phyloP scores from a whole-genome alignment of 2,888 invertebrate genomes.

The Synergus gifuensis region DNA sequence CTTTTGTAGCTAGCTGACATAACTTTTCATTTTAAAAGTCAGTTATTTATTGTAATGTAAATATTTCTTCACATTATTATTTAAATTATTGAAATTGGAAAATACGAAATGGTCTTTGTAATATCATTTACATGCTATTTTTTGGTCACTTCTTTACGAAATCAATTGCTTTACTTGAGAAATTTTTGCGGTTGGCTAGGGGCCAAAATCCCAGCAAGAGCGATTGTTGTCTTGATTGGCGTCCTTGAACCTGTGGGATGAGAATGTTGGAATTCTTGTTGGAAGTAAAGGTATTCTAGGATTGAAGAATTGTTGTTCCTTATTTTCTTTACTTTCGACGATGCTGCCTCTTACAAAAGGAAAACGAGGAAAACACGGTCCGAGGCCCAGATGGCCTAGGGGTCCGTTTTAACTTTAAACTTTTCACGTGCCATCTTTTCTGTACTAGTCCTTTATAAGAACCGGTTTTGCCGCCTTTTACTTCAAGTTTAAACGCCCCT shows the following conservation, averaged over 20 bases:
- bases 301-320: background rate
- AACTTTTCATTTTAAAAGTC: no score
- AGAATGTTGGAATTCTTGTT: background rate
- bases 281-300: background rate
- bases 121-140: no score
- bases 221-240: constrained; percentile 6
- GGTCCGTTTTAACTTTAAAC: constrained; percentile 21
- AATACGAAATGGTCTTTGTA: no score
- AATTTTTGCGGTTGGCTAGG: background rate
- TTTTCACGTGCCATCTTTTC: background rate
- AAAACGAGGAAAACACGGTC: constrained; percentile 17
- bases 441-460: background rate
- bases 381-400: constrained; percentile 30
- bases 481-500: background rate
- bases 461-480: constrained; percentile 4
- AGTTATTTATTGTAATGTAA: no score
- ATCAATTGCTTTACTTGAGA: background rate
- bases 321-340: constrained; percentile 32
- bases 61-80: no score
- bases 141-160: no score
- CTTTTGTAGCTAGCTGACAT: no score
- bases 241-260: constrained; percentile 8
- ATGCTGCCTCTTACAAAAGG: constrained; percentile 19
- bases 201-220: constrained; percentile 14
- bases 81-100: no score